Conservation (phyloP, 2,113 vertebrate genomes). For the Dryoscopus gambensis region DNA sequence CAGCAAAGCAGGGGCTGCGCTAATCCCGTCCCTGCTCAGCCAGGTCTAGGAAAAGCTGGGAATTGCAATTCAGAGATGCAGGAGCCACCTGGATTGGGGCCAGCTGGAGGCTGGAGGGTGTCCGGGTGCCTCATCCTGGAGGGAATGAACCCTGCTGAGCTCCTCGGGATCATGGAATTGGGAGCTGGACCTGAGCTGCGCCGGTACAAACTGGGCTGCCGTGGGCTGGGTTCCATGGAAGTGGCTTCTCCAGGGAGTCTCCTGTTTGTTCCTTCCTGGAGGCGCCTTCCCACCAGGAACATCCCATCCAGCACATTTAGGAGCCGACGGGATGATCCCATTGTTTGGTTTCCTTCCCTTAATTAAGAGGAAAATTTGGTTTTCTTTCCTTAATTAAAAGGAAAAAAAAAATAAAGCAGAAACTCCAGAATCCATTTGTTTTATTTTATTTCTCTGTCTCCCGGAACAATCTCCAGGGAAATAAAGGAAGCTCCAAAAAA, state of each 20-base stretch:
- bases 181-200: neutral
- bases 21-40: neutral
- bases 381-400: too few species aligned
- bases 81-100: fast-evolving
- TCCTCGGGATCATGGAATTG: fast-evolving
- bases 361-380: too few species aligned
- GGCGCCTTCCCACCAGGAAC: neutral
- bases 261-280: neutral
- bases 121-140: neutral
- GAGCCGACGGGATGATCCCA: neutral
- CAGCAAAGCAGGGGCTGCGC: neutral
- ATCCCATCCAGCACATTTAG: neutral
- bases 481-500: too few species aligned
- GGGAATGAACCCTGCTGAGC: neutral
- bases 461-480: too few species aligned
- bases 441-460: too few species aligned
- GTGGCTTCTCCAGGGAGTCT: neutral
- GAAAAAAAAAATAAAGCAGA: neutral
- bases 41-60: neutral
- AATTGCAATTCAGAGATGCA: fast-evolving
- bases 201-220: neutral
- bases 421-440: neutral
- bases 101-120: neutral
- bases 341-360: neutral
- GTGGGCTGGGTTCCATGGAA: neutral